Evolutionary conservation across 1,140 invertebrate species (phyloP).

Genomic region (Branchinecta lindahli): DNA sequence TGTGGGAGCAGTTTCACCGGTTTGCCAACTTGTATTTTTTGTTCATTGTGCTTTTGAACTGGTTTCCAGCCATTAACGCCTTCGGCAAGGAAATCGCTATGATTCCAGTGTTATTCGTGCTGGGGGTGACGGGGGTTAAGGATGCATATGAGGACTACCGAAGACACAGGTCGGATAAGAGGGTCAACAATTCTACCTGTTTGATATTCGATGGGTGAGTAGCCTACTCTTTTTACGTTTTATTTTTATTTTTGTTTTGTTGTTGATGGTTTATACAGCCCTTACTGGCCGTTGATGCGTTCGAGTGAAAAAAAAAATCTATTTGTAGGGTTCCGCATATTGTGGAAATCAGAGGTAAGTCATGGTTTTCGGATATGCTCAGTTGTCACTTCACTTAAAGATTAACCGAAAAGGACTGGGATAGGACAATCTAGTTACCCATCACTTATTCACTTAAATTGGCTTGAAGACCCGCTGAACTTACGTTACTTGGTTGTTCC

Average conservation of each 20-base stretch:
- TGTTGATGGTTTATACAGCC: not conserved
- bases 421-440: no score
- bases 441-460: no score
- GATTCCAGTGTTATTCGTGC: conserved; percentile 83
- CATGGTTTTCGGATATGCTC: no score
- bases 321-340: no score
- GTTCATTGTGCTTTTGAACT: conserved; percentile 87
- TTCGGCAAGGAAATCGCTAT: conserved; percentile 94
- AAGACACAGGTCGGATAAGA: conserved; percentile 69
- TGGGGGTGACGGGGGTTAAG: conserved; percentile 90
- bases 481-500: no score
- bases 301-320: no score
- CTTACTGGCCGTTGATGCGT: no score
- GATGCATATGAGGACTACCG: conserved; percentile 90
- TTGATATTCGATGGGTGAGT: conserved; percentile 77
- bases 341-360: no score
- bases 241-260: conserved; percentile 18
- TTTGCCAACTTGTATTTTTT: conserved; percentile 97
- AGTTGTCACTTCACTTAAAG: no score
- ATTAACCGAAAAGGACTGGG: no score
- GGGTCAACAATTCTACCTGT: conserved; percentile 84
- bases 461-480: no score
- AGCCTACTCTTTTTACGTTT: conserved; percentile 26
- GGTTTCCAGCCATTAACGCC: conserved; percentile 81
- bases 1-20: conserved; percentile 93